Evolutionary conservation across 2,113 vertebrate genomes (phyloP).

Genomic region (Sphyrna mokarran): DNA sequence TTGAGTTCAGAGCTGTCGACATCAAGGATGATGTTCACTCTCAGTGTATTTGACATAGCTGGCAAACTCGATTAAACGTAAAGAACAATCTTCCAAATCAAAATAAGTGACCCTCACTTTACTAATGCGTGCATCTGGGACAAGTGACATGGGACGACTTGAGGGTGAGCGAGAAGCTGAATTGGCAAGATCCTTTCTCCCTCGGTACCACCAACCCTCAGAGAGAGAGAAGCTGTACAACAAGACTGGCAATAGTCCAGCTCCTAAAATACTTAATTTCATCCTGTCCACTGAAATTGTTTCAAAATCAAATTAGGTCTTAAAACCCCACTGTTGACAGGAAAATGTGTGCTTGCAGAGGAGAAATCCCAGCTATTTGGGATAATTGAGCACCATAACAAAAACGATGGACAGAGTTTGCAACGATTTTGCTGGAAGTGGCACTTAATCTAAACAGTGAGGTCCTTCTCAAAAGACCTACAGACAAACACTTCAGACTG

Average conservation of each 20-base stretch:
- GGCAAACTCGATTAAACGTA: not conserved
- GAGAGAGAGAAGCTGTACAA: not conserved
- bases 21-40: not conserved
- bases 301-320: slow-evolving; percentile 9
- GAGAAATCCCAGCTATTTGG: not conserved
- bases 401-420: not conserved
- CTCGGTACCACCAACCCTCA: not conserved
- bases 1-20: not conserved
- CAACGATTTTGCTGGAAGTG: not conserved
- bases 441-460: not conserved
- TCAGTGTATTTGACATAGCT: not conserved
- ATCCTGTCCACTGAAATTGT: not conserved
- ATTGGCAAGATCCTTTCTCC: not conserved
- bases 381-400: not conserved
- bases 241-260: not conserved
- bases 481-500: not conserved
- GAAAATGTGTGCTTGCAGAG: not conserved
- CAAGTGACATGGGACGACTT: not conserved
- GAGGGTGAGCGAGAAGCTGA: not conserved
- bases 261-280: slow-evolving; percentile 2
- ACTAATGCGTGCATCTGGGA: not conserved
- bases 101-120: not conserved
- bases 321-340: not conserved
- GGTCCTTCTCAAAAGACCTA: not conserved
- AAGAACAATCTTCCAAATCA: not conserved